A percentile compares a stretch with the other conserved stretches of the same genome.
Evolutionary conservation across 64 coral and sea anemone genomes (phyloP).

Genomic region (Stichodactyla helianthus): DNA sequence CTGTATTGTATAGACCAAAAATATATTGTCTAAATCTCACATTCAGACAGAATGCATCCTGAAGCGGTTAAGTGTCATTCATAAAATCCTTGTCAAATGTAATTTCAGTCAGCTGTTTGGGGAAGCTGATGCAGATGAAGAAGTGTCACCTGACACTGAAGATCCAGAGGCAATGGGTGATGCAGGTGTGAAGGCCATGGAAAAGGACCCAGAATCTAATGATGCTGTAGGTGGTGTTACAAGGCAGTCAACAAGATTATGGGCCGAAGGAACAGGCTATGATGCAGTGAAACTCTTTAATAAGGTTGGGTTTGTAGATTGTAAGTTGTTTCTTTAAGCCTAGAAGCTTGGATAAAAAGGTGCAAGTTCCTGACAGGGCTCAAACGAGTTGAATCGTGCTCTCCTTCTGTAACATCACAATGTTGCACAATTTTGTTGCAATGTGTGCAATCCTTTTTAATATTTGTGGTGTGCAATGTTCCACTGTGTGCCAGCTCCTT

Average conservation of each 20-base stretch:
- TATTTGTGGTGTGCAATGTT: no score
- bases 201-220: slow-evolving; percentile 32
- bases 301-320: slow-evolving; percentile 36
- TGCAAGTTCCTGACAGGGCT: no score
- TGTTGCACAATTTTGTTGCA: no score
- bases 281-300: slow-evolving; percentile 72
- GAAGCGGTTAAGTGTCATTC: neutral
- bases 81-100: neutral
- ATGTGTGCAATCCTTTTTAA: no score
- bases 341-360: no score
- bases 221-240: slow-evolving; percentile 43
- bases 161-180: slow-evolving; percentile 83
- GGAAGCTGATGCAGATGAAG: slow-evolving; percentile 98
- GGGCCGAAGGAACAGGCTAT: slow-evolving; percentile 88
- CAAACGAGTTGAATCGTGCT: no score
- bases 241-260: slow-evolving; percentile 75
- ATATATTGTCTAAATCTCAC: no score
- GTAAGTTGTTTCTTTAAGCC: no score
- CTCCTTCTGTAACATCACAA: no score
- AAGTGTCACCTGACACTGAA: slow-evolving; percentile 95
- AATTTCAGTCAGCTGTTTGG: slow-evolving; percentile 83
- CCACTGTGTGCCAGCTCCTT: no score
- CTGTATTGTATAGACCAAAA: no score
- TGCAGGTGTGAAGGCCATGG: slow-evolving; percentile 66
- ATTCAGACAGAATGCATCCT: no score